Conservation (phyloP, 1,140 invertebrate species). For the Drosophila azteca region DNA sequence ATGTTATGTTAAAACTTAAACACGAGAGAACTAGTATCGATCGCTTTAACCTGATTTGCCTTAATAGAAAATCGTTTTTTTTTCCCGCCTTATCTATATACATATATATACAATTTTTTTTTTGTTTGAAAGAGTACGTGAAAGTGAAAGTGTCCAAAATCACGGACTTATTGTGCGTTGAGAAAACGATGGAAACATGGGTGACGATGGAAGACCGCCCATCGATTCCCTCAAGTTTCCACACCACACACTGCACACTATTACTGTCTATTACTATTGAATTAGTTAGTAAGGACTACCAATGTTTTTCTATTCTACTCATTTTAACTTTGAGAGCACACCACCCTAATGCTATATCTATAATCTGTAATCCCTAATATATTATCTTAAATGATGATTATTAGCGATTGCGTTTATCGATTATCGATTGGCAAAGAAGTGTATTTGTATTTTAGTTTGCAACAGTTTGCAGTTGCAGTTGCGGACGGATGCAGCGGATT, state of each 20-base stretch:
- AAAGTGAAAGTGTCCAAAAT: neutral
- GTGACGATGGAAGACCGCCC: too few relatives aligned
- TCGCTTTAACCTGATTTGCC: slow-evolving; percentile 71
- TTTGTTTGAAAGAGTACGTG: slow-evolving; percentile 1
- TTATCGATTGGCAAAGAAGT: slow-evolving; percentile 13
- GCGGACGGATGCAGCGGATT: slow-evolving; percentile 1
- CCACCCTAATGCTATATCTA: too few relatives aligned
- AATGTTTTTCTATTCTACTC: slow-evolving; percentile 35
- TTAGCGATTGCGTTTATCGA: neutral
- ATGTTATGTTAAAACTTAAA: slow-evolving; percentile 59
- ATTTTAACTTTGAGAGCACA: slow-evolving; percentile 17
- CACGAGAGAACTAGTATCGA: slow-evolving; percentile 1
- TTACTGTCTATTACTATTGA: slow-evolving; percentile 30
- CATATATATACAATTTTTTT: slow-evolving; percentile 14
- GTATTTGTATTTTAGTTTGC: slow-evolving; percentile 17
- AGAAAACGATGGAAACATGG: slow-evolving; percentile 13
- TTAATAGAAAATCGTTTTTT: slow-evolving; percentile 69
- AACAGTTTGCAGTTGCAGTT: neutral
- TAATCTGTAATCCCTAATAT: too few relatives aligned
- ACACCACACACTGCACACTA: slow-evolving; percentile 1
- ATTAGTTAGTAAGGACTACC: slow-evolving; percentile 39
- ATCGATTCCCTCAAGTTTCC: neutral
- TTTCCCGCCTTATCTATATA: slow-evolving; percentile 7
- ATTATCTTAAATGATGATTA: neutral
- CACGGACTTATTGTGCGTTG: slow-evolving; percentile 29